Base-by-base conservation (phyloP, 2,797 vertebrate genomes). In the Pantherophis vulpinus region DNA sequence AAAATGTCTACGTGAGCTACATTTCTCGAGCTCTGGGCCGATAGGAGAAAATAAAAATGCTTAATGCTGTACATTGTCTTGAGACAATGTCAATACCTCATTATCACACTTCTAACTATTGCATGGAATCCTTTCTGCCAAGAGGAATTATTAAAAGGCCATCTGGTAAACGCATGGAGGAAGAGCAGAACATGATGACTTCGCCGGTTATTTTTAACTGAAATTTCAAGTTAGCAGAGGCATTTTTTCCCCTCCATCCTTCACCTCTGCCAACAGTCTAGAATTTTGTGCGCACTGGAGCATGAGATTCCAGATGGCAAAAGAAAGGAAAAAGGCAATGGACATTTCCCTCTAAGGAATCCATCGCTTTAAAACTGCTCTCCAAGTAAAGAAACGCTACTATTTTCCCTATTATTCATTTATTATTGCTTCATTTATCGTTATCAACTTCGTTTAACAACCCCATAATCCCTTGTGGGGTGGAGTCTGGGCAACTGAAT, bases 151-250 rank as follows among this genome's bases (percentile, higher is more conserved):
- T 74, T 91, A 89, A 58, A 61, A 91, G 37, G 86, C 87, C 87
- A 93, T 92, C 90, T 92, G 90, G 74, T 90, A 86, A 91, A 93
- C 3, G 18, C 74, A 92, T 90, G 60, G 59, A 90, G 14, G 60
- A 70, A 74, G n/a, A 55, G 47, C 6, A 20, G 88, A 90, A 60
- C 79, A 90, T 20, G 54, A 70, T 59, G 29, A 27, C 27, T 70
- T 47, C 27, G 56, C 66, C 79, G 14, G 59, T 29, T 90, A 90
- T 90, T 90, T 92, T 92, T 90, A 91, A 89, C 27, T 51, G 20
- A 51, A 79, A 25, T 59, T 87, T n/a, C 20, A 90, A 58, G 7
- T 59, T 61, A 47, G 23, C 8, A 59, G 2, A 60, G 29, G 42
- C 37, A n/a, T 74, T 74, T 60, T 60, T 12, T 4, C 11, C 4